These are phyloP conservation scores for Acanthopleura granulata DNA, from an alignment of 2,888 invertebrate genomes.

Conservation along the genomic window DNA sequence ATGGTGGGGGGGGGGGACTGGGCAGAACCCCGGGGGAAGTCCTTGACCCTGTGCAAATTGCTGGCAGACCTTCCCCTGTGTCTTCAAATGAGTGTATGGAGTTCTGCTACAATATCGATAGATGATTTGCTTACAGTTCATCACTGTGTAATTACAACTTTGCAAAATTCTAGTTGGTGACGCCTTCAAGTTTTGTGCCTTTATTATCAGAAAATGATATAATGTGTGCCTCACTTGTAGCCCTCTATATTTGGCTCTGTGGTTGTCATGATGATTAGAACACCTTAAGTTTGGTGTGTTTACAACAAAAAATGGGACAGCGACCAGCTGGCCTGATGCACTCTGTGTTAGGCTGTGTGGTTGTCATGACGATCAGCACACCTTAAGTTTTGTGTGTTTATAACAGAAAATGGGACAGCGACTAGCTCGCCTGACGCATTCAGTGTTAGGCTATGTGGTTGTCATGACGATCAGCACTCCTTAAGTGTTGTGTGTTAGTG, in stretches of 20 bases:
- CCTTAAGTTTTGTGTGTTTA: constrained; percentile 76
- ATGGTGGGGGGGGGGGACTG: too few relatives aligned
- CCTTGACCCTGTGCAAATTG: too few relatives aligned
- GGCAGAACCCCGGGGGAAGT: too few relatives aligned
- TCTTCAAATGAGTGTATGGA: too few relatives aligned
- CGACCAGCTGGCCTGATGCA: constrained; percentile 83
- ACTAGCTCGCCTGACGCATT: too few relatives aligned
- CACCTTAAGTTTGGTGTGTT: constrained; percentile 86
- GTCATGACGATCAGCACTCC: constrained; percentile 81
- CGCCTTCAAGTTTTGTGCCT: constrained; percentile 73
- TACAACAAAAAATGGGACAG: constrained; percentile 81
- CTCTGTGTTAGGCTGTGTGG: constrained; percentile 80
- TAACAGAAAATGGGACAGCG: constrained; percentile 86
- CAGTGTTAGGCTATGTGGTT: too few relatives aligned
- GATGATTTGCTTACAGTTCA: not conserved
- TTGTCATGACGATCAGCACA: constrained; percentile 82
- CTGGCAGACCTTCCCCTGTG: too few relatives aligned
- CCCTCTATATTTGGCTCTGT: too few relatives aligned
- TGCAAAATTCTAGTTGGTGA: not conserved
- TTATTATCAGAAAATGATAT: constrained; percentile 81
- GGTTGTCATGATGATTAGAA: too few relatives aligned
- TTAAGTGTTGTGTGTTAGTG: too few relatives aligned
- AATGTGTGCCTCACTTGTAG: too few relatives aligned
- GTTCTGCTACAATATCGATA: too few relatives aligned
- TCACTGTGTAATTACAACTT: constrained; percentile 6